These are phyloP conservation scores for Smutsia temminckii DNA, from an alignment of 2,797 vertebrate species.

Conservation along the genomic window DNA sequence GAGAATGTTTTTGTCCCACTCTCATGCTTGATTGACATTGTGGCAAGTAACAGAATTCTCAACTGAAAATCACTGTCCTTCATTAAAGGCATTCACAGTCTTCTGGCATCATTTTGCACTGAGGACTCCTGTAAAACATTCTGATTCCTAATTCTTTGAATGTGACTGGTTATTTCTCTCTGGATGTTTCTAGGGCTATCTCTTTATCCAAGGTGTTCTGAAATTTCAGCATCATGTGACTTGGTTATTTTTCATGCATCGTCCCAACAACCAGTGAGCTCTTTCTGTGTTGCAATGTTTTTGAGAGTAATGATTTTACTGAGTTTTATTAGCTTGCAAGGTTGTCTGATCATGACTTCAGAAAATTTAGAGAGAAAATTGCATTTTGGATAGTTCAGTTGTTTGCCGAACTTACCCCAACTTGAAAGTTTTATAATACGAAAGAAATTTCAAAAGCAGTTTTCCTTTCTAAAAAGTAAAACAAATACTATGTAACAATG, in stretches of 20 bases:
- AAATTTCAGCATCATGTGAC: background rate
- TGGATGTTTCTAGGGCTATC: background rate
- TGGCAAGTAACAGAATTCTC: background rate
- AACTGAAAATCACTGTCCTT: background rate
- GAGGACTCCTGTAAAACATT: background rate
- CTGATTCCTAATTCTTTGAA: background rate
- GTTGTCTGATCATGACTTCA: background rate
- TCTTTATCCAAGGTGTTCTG: background rate
- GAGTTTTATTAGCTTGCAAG: background rate
- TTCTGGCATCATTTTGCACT: background rate
- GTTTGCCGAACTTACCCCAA: slow-evolving; percentile 9
- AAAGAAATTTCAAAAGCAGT: background rate
- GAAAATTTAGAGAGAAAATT: slow-evolving; percentile 28
- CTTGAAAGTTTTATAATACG: background rate
- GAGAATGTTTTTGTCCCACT: slow-evolving; percentile 16
- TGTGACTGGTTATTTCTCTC: background rate
- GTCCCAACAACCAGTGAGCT: background rate
- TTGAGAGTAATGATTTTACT: slow-evolving; percentile 18
- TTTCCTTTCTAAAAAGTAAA: background rate
- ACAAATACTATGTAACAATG: background rate
- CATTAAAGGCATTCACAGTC: background rate
- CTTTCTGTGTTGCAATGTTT: slow-evolving; percentile 10
- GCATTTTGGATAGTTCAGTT: background rate
- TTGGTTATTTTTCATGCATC: background rate
- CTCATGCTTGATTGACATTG: background rate